Evolutionary conservation across 2,888 invertebrate species (phyloP).

Genomic region (Tanypteryx hageni): DNA sequence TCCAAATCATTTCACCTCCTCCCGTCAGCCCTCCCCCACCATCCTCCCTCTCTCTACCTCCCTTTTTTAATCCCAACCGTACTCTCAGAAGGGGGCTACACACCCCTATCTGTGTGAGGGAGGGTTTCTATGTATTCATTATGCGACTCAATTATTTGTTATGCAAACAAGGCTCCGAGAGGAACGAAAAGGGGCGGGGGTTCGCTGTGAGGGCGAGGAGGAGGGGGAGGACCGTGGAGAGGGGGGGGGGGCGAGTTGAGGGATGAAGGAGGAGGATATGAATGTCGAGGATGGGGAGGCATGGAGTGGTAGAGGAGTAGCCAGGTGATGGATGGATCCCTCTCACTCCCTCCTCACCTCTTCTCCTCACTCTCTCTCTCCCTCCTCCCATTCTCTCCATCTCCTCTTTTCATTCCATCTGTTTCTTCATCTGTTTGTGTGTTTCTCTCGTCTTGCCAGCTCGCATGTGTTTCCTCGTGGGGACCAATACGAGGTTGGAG

Average conservation of each 20-base stretch:
- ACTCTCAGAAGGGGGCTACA: slow-evolving; percentile 23
- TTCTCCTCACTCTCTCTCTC: background rate
- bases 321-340: slow-evolving; percentile 55
- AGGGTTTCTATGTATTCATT: slow-evolving; percentile 63
- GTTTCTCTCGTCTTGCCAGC: background rate
- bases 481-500: background rate
- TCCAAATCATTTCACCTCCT: background rate
- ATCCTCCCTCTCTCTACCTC: background rate
- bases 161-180: slow-evolving; percentile 43
- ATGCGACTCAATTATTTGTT: slow-evolving; percentile 61
- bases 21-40: background rate
- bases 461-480: background rate
- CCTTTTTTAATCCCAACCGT: slow-evolving; percentile 17
- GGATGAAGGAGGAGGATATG: background rate
- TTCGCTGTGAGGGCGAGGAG: background rate
- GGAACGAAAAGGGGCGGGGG: background rate
- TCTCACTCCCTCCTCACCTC: background rate
- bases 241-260: background rate
- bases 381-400: background rate
- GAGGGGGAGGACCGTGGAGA: background rate
- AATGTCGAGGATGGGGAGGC: too few relatives aligned
- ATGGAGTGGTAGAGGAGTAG: background rate
- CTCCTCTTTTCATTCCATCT: background rate
- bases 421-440: slow-evolving; percentile 26
- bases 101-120: slow-evolving; percentile 41